Percentiles rank a stretch among this genome's conserved stretches.
Evolutionary conservation across 2,797 vertebrate genomes (phyloP).

Genomic region (Anas flavirostris): DNA sequence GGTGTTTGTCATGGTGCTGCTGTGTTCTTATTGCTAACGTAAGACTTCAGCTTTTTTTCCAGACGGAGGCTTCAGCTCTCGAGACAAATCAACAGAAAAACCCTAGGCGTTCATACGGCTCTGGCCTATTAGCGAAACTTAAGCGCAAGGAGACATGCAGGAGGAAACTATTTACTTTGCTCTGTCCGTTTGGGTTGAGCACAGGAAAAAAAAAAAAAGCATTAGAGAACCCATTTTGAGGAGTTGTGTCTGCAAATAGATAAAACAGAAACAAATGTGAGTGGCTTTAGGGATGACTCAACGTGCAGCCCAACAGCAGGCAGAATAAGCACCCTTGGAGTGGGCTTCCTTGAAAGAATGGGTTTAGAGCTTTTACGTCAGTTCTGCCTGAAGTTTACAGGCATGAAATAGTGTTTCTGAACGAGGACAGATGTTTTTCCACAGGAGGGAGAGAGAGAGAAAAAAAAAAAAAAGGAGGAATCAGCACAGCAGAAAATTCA

Average conservation of each 20-base stretch:
- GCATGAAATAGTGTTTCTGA: neutral
- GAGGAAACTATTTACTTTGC: neutral
- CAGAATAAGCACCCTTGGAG: neutral
- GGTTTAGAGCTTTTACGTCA: neutral
- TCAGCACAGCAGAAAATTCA: neutral
- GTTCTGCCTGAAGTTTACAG: neutral
- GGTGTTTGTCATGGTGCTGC: too few relatives aligned
- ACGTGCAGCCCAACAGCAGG: neutral
- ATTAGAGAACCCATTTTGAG: neutral
- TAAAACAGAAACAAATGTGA: neutral
- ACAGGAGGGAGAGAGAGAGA: neutral
- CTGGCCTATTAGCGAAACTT: neutral
- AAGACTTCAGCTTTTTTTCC: neutral
- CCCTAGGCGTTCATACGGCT: neutral
- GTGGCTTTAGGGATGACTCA: neutral
- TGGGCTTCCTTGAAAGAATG: conserved; percentile 9
- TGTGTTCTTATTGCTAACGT: neutral
- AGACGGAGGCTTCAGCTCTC: neutral
- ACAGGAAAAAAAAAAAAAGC: neutral
- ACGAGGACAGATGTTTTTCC: neutral
- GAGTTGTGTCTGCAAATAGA: neutral
- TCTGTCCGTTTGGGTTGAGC: neutral
- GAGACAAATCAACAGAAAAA: neutral
- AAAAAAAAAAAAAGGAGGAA: neutral
- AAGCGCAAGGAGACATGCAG: neutral